phyloP scores from a whole-genome alignment of 2,888 invertebrate species.

The Dolichopus griseipennis region DNA sequence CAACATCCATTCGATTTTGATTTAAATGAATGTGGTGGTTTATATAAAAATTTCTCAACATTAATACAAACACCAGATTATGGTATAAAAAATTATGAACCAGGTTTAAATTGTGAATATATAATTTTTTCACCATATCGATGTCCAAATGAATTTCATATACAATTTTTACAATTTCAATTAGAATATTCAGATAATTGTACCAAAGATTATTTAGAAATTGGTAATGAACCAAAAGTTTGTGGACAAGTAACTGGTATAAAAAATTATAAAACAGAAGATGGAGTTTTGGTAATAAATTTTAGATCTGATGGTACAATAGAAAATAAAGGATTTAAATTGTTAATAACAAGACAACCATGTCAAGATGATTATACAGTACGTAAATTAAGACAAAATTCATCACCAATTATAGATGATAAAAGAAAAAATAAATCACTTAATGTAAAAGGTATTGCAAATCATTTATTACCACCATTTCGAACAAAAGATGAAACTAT shows the following conservation, averaged over 20 bases:
- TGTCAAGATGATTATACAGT: slow-evolving; percentile 29
- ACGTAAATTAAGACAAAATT: not conserved
- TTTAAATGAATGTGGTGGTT: slow-evolving; percentile 36
- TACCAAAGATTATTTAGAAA: slow-evolving; percentile 45
- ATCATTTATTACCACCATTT: slow-evolving; percentile 14
- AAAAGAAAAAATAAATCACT: not conserved
- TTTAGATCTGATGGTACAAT: slow-evolving; percentile 43
- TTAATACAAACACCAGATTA: slow-evolving; percentile 48
- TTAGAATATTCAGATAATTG: slow-evolving; percentile 46
- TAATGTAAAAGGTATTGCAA: slow-evolving; percentile 14
- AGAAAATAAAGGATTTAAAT: slow-evolving; percentile 44
- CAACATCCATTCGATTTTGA: not conserved
- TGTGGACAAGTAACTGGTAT: slow-evolving; percentile 47
- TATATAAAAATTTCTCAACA: slow-evolving; percentile 45
- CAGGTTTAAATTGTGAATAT: slow-evolving; percentile 45
- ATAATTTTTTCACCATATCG: slow-evolving; percentile 44
- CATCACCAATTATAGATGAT: not conserved
- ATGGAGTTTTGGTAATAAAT: slow-evolving; percentile 44
- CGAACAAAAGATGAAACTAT: not conserved
- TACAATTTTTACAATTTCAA: slow-evolving; percentile 50
- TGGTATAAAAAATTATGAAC: slow-evolving; percentile 43
- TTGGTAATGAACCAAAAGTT: slow-evolving; percentile 43
- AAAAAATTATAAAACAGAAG: slow-evolving; percentile 43
- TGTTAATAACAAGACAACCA: slow-evolving; percentile 46
- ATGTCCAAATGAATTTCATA: slow-evolving; percentile 47